Conservation (phyloP, 2,888 invertebrate species). For the Anticlea derivata region DNA sequence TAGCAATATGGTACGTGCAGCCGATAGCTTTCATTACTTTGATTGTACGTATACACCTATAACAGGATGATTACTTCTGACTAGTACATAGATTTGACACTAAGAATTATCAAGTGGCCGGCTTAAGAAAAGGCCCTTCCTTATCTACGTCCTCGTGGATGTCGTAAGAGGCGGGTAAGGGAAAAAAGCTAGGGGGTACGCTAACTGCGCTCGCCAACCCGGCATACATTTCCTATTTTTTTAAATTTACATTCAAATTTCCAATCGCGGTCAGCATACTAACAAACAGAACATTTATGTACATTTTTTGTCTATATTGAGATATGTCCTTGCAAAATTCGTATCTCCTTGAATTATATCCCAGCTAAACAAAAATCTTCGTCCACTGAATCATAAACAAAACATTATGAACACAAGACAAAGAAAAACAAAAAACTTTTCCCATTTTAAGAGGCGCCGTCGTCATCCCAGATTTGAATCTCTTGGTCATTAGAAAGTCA, state of each 20-base stretch:
- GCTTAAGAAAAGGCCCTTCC: too few relatives aligned
- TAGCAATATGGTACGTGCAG: constrained; percentile 24
- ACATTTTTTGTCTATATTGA: too few relatives aligned
- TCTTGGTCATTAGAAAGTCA: constrained; percentile 60
- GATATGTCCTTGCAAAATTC: background rate
- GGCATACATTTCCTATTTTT: too few relatives aligned
- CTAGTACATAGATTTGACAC: too few relatives aligned
- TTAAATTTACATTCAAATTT: too few relatives aligned
- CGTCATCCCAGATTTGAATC: constrained; percentile 64
- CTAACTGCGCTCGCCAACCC: too few relatives aligned
- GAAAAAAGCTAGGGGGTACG: too few relatives aligned
- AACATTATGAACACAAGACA: constrained; percentile 39
- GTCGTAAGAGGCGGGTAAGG: too few relatives aligned
- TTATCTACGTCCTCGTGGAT: too few relatives aligned
- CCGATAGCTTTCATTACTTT: constrained; percentile 24
- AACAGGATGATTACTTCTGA: background rate
- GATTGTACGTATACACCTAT: constrained; percentile 11
- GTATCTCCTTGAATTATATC: constrained; percentile 11
- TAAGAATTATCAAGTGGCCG: too few relatives aligned
- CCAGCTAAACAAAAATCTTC: constrained; percentile 24
- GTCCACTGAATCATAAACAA: constrained; percentile 34
- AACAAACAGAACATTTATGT: too few relatives aligned
- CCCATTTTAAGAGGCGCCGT: constrained; percentile 59
- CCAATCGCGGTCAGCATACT: too few relatives aligned
- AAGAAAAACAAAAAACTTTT: constrained; percentile 60